Base-by-base conservation (phyloP, 2,888 invertebrate genomes). In the Lagria hirta region DNA sequence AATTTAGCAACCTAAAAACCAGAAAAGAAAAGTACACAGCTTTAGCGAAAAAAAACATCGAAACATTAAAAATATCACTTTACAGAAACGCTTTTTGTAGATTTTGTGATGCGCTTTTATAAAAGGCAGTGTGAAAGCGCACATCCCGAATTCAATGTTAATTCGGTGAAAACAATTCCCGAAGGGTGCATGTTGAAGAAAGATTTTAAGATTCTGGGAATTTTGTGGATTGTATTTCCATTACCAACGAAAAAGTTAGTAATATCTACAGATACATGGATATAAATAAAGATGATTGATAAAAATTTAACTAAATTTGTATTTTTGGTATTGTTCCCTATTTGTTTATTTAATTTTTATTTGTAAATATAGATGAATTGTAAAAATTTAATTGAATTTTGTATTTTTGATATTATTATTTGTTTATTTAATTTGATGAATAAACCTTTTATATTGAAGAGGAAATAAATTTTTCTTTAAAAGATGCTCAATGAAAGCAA, bases 401-500 rank as follows among this genome's bases (percentile, higher is more conserved):
- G 35, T 35, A 35, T 35, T 35, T 35, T 35, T 24, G 35, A 26
- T 35, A 24, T 16, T 35, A 26, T 20, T 20, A 10, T 32, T 32
- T 32, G 13, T 35, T 24, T 24, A 35, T 35, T 35, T 23, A 35
- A 35, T 35, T 35, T 24, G 26, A 35, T 35, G 35, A 35, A 35
- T 35, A 23, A 35, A 35, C 11, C 26, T 35, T 24, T 18, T 24
- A 24, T 35, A 26, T 24, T 24, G 26, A 35, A 26, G 35, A 26
- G 26, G 26, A n/a, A n/a, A n/a, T n/a, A 24, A 24, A 35, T 24
- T 24, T 35, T 35, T 35, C 26, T 24, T 35, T 35, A 26, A 35
- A 16, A 24, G 35, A 35, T 35, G 17, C 26, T 35, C 17, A 26
- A 35, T 35, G 35, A 35, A 35, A 35, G 35, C 24, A 35, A 35